Base-by-base conservation (phyloP, 1,140 invertebrate species). In the Trissolcus basalis region DNA sequence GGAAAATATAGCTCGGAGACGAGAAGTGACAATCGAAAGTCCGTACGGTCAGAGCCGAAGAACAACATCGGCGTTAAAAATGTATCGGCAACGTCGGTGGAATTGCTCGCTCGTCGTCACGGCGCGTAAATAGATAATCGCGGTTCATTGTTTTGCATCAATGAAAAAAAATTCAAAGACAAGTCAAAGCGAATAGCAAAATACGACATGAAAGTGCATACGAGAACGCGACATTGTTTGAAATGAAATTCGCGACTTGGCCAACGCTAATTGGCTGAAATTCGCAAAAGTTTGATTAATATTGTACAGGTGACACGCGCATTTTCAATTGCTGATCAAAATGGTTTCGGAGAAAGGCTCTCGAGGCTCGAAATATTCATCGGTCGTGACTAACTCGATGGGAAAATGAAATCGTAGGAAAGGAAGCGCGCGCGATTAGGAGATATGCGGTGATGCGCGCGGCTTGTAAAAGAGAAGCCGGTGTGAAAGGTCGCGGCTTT, bases 101-200 rank as follows among this genome's bases (percentile, higher is more conserved):
- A 59, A 71, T 63, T 64, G 63, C 36, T 36, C 65, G 58, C 16
- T 41, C 53, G 53, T 64, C 59, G 68, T 59, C 68, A 47, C 41
- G 44, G 7, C 59, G 27, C 41, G 60, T 72, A 72, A 72, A 72
- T 72, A 72, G 53, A 72, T 72, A 72, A 72, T 72, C 60, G 54
- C 54, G 61, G 10, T 74, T 74, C 70, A 74, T 74, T 74, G 70
- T 67, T 74, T 74, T 72, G 70, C 60, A 61, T 67, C 56, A 61
- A 67, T 74, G 63, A 61, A 67, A 74, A 27, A 72, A 74, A 74
- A 61, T 61, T 56, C 49, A 48, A 59, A 51, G 60, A 64, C 41
- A 39, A 64, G 69, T 72, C 69, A 72, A 72, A 72, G 69, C 69
- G 69, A 72, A 72, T 72, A 48, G 49, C 36, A 60, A 73, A 73